These are phyloP conservation scores for Pelobates cultripes DNA, from an alignment of 2,797 vertebrate species.

Conservation along the genomic window DNA sequence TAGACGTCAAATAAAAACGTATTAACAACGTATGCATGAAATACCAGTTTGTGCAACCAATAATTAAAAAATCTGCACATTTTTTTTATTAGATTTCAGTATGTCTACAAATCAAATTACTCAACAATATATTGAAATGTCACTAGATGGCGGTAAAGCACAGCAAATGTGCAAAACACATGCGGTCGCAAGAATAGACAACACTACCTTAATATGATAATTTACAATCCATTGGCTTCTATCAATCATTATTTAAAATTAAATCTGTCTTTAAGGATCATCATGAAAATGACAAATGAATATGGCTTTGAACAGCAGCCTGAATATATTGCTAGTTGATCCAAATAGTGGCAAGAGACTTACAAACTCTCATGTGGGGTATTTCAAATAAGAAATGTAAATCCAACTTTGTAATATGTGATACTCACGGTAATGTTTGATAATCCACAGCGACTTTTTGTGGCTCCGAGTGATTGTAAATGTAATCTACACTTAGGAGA, in stretches of 20 bases:
- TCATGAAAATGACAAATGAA: conserved; percentile 30
- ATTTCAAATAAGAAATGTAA: background rate
- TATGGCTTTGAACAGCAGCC: background rate
- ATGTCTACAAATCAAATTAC: no score
- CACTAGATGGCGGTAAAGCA: conserved; percentile 74
- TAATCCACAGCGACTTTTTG: no score
- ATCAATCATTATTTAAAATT: conserved; percentile 16
- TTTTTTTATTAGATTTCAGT: no score
- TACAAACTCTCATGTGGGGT: background rate
- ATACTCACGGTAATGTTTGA: no score
- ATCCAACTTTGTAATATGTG: no score
- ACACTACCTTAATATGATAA: background rate
- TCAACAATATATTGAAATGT: conserved; percentile 54
- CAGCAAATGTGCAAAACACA: conserved; percentile 61
- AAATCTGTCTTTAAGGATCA: conserved; percentile 38
- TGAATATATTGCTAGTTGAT: conserved; percentile 5
- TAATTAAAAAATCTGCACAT: no score
- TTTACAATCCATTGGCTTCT: conserved; percentile 17
- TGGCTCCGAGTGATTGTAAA: no score
- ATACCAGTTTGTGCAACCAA: no score
- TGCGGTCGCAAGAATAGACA: background rate
- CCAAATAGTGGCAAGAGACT: background rate
- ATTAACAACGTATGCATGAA: no score
- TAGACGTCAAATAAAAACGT: no score
- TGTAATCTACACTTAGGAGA: no score